A percentile compares a stretch with the other conserved stretches of the same genome.
phyloP scores from a whole-genome alignment of 2,888 invertebrate genomes.

The Cordilura impudica region DNA sequence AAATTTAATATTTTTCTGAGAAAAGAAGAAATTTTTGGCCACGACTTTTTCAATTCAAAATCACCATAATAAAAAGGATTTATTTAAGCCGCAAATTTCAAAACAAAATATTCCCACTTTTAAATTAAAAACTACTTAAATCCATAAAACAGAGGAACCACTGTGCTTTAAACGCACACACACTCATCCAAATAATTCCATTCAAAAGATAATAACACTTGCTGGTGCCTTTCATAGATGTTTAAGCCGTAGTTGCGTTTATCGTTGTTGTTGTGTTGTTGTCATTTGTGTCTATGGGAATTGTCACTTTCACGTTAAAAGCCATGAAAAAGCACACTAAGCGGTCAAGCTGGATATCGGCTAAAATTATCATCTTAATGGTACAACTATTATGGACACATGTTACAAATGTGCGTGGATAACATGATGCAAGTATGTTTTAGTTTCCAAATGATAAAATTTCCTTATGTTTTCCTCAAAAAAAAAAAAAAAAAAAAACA shows the following conservation, averaged over 20 bases:
- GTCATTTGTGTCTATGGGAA: slow-evolving; percentile 44
- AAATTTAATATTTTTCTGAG: too few relatives aligned
- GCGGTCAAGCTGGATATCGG: neutral
- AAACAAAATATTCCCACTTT: too few relatives aligned
- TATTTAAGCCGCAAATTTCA: too few relatives aligned
- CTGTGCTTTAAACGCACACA: too few relatives aligned
- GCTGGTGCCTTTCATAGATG: neutral
- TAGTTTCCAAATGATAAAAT: neutral
- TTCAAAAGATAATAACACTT: slow-evolving; percentile 6
- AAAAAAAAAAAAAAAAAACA: neutral
- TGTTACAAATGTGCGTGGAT: slow-evolving; percentile 2
- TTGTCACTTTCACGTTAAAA: slow-evolving; percentile 71
- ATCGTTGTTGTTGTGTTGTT: slow-evolving; percentile 28
- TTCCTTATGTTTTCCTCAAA: neutral
- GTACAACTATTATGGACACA: slow-evolving; percentile 9
- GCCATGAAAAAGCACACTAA: slow-evolving; percentile 14
- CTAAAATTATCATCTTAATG: slow-evolving; percentile 11
- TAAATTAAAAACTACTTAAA: too few relatives aligned
- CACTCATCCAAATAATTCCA: too few relatives aligned
- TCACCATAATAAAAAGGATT: too few relatives aligned
- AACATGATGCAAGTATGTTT: too few relatives aligned
- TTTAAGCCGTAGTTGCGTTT: neutral
- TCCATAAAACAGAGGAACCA: too few relatives aligned
- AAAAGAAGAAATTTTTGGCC: too few relatives aligned
- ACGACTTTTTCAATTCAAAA: too few relatives aligned